Percentiles rank a stretch among this genome's conserved stretches.
phyloP scores from a whole-genome alignment of 2,797 vertebrate genomes.

The Anguilla marmorata region DNA sequence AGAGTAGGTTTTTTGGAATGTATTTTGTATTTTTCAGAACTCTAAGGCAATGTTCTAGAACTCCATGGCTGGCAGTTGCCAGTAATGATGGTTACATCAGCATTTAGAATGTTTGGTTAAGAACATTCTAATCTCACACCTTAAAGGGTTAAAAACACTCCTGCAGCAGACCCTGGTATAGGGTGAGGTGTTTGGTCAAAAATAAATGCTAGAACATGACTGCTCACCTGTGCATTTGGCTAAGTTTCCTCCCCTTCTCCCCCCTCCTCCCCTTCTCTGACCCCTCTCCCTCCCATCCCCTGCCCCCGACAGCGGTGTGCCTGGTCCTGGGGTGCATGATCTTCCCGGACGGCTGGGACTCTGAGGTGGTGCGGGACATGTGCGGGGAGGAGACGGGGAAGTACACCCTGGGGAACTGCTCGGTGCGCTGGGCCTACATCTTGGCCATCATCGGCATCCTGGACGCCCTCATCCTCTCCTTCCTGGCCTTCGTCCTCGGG shows the following conservation, averaged over 20 bases:
- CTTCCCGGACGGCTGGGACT: slow-evolving; percentile 94
- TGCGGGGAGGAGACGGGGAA: slow-evolving; percentile 92
- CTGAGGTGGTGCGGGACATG: slow-evolving; percentile 91
- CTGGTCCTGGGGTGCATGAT: slow-evolving; percentile 97
- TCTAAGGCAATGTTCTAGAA: no score
- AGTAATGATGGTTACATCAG: no score
- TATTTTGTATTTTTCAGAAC: no score
- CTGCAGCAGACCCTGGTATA: no score
- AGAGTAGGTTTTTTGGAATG: no score
- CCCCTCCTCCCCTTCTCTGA: neutral
- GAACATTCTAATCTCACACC: no score
- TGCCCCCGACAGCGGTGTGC: slow-evolving; percentile 79
- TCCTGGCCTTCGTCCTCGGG: slow-evolving; percentile 93
- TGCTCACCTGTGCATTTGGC: no score
- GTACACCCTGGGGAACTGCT: slow-evolving; percentile 91
- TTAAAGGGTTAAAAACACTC: no score
- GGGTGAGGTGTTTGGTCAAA: no score
- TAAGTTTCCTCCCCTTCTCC: neutral
- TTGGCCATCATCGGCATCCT: slow-evolving; percentile 96
- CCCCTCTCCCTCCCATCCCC: neutral
- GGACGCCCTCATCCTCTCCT: slow-evolving; percentile 95
- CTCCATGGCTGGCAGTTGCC: no score
- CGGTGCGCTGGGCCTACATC: slow-evolving; percentile 96
- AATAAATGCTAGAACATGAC: no score
- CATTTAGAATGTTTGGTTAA: no score